Evolutionary conservation across 2,888 invertebrate genomes (phyloP).

Genomic region (Pandemis heparana): DNA sequence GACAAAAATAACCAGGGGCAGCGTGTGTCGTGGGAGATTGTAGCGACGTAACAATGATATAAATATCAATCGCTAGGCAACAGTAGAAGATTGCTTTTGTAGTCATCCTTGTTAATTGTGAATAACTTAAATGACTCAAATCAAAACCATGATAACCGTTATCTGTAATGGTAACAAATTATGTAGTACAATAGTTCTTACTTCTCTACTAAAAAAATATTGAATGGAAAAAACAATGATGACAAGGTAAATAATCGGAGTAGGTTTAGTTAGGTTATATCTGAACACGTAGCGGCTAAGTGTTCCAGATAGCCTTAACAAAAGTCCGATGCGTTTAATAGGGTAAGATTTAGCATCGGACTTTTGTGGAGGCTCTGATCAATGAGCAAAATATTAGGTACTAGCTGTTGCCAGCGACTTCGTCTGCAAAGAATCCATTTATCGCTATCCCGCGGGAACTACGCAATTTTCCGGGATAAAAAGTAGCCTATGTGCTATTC

Average conservation of each 20-base stretch:
- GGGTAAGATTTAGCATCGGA: no score
- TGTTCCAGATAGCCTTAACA: no score
- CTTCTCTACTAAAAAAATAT: neutral
- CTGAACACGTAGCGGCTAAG: neutral
- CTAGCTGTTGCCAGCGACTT: no score
- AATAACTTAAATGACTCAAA: constrained; percentile 26
- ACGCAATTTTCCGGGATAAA: no score
- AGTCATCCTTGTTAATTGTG: constrained; percentile 13
- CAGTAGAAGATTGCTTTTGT: constrained; percentile 8
- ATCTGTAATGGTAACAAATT: constrained; percentile 14
- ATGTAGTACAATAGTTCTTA: constrained; percentile 12
- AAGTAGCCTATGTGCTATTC: no score
- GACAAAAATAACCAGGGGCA: constrained; percentile 32
- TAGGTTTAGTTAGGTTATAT: neutral
- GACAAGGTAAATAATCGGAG: neutral
- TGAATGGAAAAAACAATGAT: neutral
- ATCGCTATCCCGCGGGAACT: no score
- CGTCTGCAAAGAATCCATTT: no score
- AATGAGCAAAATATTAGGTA: no score
- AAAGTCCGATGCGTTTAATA: no score
- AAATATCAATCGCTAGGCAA: constrained; percentile 29
- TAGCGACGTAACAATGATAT: constrained; percentile 21
- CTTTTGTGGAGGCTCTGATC: no score
- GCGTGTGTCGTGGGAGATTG: constrained; percentile 17
- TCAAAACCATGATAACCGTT: constrained; percentile 17